Evolutionary conservation across 2,888 invertebrate genomes (phyloP).

Genomic region (Torymus tubicola): DNA sequence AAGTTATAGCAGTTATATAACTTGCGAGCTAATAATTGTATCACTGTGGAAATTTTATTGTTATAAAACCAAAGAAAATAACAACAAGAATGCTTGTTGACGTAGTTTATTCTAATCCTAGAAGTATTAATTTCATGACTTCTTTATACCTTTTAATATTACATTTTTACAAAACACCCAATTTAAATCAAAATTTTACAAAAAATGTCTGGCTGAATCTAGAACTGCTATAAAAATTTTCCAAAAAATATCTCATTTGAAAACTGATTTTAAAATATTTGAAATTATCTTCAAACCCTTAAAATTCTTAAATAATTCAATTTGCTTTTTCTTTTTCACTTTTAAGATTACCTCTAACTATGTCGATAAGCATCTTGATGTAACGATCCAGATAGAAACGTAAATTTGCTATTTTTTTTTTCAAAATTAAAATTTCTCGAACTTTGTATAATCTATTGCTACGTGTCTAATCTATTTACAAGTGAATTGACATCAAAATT

Average conservation of each 20-base stretch:
- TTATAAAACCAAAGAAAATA: background rate
- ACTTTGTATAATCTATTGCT: no score
- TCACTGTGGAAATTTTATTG: constrained; percentile 2
- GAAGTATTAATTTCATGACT: constrained; percentile 20
- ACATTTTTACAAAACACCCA: no score
- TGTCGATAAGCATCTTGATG: background rate
- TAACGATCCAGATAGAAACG: background rate
- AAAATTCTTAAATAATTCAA: background rate
- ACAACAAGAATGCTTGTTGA: constrained; percentile 8
- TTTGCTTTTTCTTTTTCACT: constrained; percentile 5
- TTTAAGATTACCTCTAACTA: constrained; percentile 13
- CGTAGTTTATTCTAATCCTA: constrained; percentile 23
- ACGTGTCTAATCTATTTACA: no score
- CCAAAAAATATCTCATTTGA: no score
- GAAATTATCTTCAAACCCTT: no score
- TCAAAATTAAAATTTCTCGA: no score
- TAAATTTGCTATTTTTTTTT: background rate
- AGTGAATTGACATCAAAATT: background rate
- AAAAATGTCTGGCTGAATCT: no score
- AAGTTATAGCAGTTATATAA: constrained; percentile 14
- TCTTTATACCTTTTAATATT: background rate
- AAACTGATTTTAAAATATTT: background rate
- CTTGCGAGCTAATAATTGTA: constrained; percentile 18
- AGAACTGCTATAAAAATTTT: no score
- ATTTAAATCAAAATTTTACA: no score